Percentiles rank a stretch among this genome's conserved stretches.
phyloP scores from a whole-genome alignment of 2,888 invertebrate species.

The Cancer borealis region DNA sequence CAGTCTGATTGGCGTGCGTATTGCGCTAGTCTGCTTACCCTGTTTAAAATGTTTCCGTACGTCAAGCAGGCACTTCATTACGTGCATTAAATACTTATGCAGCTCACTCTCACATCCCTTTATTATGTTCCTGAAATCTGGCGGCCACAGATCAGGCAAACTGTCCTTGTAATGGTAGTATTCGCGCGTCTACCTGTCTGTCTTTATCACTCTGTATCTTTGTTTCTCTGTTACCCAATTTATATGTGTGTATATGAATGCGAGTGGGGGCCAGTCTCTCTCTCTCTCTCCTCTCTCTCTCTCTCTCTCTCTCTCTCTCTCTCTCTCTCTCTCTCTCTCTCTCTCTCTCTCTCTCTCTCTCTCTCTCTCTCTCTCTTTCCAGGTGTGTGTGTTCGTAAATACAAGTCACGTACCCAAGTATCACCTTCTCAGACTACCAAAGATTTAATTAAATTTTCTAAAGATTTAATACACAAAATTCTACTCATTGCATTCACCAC shows the following conservation, averaged over 20 bases:
- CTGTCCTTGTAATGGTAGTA: background rate
- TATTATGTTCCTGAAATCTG: slow-evolving; percentile 6
- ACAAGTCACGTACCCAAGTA: background rate
- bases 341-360: slow-evolving; percentile 20
- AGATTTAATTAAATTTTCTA: background rate
- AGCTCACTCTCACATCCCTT: background rate
- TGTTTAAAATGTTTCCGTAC: background rate
- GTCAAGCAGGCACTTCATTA: slow-evolving; percentile 1
- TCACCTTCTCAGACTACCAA: background rate
- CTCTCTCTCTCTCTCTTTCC: background rate
- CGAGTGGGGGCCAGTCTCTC: background rate
- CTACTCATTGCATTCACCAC: background rate
- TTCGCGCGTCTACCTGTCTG: background rate
- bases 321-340: slow-evolving; percentile 42
- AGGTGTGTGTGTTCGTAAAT: background rate
- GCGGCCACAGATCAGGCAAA: background rate
- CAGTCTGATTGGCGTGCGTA: background rate
- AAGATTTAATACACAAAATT: background rate
- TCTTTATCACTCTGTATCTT: slow-evolving; percentile 25
- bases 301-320: slow-evolving; percentile 46
- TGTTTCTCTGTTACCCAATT: background rate
- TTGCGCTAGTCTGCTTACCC: background rate
- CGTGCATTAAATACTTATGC: slow-evolving; percentile 6
- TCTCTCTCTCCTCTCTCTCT: slow-evolving; percentile 46
- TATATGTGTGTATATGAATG: background rate